These are phyloP conservation scores for Sarcophilus harrisii DNA, from an alignment of 2,797 vertebrate species.

Conservation along the genomic window DNA sequence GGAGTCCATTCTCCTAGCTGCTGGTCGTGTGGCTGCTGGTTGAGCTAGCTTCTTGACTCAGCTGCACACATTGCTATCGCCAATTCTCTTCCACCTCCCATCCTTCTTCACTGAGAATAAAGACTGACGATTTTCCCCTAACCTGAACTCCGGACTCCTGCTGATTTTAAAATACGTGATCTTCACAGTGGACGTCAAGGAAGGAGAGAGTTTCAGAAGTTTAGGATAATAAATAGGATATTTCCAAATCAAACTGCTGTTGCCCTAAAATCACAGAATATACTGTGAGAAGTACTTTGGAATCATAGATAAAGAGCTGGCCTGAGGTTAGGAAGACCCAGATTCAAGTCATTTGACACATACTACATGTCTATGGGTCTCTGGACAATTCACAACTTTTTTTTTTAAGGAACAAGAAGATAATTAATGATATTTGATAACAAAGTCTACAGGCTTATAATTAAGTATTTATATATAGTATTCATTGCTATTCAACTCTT, in stretches of 20 bases:
- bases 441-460: neutral
- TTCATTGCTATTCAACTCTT: constrained; percentile 7
- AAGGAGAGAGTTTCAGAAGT: neutral
- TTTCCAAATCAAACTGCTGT: neutral
- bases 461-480: constrained; percentile 51
- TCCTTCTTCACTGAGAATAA: too few relatives aligned
- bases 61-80: too few relatives aligned
- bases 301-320: neutral
- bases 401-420: constrained; percentile 3
- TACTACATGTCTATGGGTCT: neutral
- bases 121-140: too few relatives aligned
- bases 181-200: neutral
- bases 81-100: too few relatives aligned
- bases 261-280: neutral
- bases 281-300: neutral
- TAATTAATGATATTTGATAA: neutral
- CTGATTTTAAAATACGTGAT: too few relatives aligned
- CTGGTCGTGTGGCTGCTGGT: too few relatives aligned
- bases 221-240: neutral
- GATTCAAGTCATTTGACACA: neutral
- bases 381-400: neutral
- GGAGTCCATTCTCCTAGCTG: too few relatives aligned
- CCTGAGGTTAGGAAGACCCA: neutral
- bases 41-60: too few relatives aligned
- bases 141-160: too few relatives aligned